Evolutionary conservation across 2,888 invertebrate species (phyloP).

Genomic region (Dryadula phaetusa): DNA sequence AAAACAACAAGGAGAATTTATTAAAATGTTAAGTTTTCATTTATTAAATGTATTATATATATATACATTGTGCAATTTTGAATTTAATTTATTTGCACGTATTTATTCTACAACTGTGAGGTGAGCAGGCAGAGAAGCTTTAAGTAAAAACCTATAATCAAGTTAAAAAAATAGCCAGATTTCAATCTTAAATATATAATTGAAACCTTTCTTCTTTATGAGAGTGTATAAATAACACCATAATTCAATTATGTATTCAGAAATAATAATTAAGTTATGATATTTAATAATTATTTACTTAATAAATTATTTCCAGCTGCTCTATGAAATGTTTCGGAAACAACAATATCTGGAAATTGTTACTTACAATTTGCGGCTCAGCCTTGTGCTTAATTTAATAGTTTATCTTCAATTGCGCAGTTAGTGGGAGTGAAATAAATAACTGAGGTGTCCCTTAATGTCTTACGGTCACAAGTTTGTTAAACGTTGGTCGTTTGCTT

Average conservation of each 20-base stretch:
- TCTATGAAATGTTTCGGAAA: slow-evolving; percentile 36
- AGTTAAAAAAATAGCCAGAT: no score
- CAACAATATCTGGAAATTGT: slow-evolving; percentile 62
- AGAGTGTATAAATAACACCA: no score
- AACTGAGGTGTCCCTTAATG: slow-evolving; percentile 53
- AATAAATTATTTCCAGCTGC: slow-evolving; percentile 24
- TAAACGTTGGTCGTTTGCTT: slow-evolving; percentile 47
- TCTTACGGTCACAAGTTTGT: slow-evolving; percentile 51
- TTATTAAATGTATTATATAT: neutral
- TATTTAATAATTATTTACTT: neutral
- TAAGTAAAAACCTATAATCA: no score
- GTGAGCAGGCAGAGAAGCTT: no score
- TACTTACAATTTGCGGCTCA: slow-evolving; percentile 66
- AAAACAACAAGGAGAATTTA: neutral
- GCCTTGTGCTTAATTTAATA: slow-evolving; percentile 70
- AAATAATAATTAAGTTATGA: no score
- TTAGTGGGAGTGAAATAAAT: slow-evolving; percentile 62
- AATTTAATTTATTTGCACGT: no score
- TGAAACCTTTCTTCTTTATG: no score
- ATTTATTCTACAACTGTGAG: no score
- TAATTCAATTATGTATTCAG: no score
- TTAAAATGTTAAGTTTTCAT: no score
- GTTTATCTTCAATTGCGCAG: slow-evolving; percentile 65
- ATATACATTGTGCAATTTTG: no score
- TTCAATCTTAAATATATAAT: no score